Percentiles rank a stretch among this genome's conserved stretches.
Evolutionary conservation across 2,113 vertebrate genomes (phyloP).

Genomic region (Sigmodon hispidus): DNA sequence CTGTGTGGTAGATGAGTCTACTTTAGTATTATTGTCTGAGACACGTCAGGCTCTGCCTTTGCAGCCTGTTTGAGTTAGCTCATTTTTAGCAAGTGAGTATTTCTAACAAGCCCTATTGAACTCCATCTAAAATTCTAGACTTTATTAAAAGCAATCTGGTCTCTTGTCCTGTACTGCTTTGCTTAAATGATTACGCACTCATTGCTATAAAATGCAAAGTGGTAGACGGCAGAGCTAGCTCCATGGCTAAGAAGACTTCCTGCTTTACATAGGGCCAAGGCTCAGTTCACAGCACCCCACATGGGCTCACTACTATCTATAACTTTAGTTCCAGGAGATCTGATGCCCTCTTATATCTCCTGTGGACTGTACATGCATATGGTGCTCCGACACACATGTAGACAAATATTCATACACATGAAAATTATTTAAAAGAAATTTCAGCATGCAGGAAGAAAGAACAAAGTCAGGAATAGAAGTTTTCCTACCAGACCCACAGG

Average conservation of each 20-base stretch:
- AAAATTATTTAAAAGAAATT: background rate
- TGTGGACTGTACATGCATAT: background rate
- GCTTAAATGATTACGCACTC: background rate
- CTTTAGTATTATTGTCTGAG: background rate
- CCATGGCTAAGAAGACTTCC: background rate
- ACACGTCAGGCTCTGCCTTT: background rate
- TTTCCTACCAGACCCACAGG: background rate
- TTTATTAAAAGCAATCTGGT: background rate
- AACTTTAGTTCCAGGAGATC: background rate
- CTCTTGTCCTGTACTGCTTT: background rate
- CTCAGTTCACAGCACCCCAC: background rate
- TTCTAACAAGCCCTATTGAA: background rate
- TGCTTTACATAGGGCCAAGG: background rate
- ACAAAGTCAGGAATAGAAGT: background rate
- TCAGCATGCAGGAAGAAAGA: background rate
- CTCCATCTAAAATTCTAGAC: background rate
- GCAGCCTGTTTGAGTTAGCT: background rate
- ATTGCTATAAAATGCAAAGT: background rate
- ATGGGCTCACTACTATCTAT: background rate
- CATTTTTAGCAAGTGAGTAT: background rate
- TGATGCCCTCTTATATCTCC: background rate
- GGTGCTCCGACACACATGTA: background rate
- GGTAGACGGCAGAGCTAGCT: background rate
- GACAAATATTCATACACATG: background rate
- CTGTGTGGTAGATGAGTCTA: fast-evolving